Evolutionary conservation across 2,113 vertebrate species (phyloP).

Genomic region (Cichladusa arquata): DNA sequence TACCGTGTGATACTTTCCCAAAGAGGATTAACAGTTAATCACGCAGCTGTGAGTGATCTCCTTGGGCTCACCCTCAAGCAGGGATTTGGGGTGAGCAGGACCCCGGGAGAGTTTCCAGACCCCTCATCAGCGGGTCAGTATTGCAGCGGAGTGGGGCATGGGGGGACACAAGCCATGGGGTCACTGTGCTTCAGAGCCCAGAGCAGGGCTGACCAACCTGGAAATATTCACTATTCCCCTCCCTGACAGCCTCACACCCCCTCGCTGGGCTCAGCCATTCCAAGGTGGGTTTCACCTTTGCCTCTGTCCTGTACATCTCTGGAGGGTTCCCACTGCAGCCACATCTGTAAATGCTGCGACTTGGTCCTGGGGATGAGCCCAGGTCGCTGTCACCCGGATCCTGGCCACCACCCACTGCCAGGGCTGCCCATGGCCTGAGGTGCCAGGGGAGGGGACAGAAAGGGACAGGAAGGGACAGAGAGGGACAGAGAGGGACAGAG

Average conservation of each 20-base stretch:
- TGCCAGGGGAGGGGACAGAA: neutral
- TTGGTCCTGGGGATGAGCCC: neutral
- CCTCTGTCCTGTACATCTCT: neutral
- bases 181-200: neutral
- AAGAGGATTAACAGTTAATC: neutral
- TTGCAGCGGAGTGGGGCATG: rapidly evolving
- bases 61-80: neutral
- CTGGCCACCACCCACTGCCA: neutral
- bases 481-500: neutral
- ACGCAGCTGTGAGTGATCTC: rapidly evolving
- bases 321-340: neutral
- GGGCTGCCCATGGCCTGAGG: neutral
- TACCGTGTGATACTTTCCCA: rapidly evolving
- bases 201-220: neutral
- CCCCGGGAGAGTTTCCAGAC: neutral
- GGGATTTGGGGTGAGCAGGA: rapidly evolving
- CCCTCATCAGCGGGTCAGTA: rapidly evolving
- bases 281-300: neutral
- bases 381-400: neutral
- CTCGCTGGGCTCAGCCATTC: neutral
- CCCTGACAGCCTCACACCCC: neutral
- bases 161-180: neutral
- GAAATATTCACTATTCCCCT: neutral
- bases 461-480: neutral
- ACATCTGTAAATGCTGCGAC: rapidly evolving